Base-by-base conservation (phyloP, 2,888 invertebrate species). In the Petrolisthes cinctipes region DNA sequence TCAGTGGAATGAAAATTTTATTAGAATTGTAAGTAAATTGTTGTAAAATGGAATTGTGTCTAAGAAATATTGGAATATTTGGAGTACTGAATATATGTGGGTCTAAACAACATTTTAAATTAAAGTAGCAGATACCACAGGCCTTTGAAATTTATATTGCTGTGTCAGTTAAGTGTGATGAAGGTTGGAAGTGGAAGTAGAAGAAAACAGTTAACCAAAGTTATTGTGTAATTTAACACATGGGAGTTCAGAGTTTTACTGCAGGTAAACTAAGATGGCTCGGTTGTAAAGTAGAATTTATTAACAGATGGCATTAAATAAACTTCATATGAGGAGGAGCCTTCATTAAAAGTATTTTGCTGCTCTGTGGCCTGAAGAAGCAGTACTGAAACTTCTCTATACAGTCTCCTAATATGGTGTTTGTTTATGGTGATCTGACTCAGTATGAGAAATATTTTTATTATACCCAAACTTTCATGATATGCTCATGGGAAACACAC, bases 201-300 rank as follows among this genome's bases (percentile, higher is more conserved):
- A 82, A 82, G 80, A 80, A 82, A 82, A 82, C 51, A 82, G 81
- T 66, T 78, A 78, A 84, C 84, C 84, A 84, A 84, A 84, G 84
- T 84, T 84, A 76, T 78, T 78, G 84, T 84, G 37, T 37, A 37
- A 37, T 37, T 37, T 37, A 17, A 51, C 53, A 56, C 84, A 7
- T 66, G 51, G 51, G 81, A 66, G 66, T 53, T 11, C 66, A 66
- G 81, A 17, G 51, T 66, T 82, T n/a, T 82, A 82, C 81, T 17
- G 11, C 54, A 57, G 7, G 7, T 37, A 37, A 37, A 37, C 37
- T 37, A 37, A 37, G 37, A 37, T 37, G 37, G 37, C 37, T 37
- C 37, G 37, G 37, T 37, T 37, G 37, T 37, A 37, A 37, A 37
- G 37, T 37, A 37, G 37, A 37, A 37, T 37, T 37, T 37, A 37